phyloP scores from a whole-genome alignment of 1,140 invertebrate genomes.

The Sarcophaga peregrina region DNA sequence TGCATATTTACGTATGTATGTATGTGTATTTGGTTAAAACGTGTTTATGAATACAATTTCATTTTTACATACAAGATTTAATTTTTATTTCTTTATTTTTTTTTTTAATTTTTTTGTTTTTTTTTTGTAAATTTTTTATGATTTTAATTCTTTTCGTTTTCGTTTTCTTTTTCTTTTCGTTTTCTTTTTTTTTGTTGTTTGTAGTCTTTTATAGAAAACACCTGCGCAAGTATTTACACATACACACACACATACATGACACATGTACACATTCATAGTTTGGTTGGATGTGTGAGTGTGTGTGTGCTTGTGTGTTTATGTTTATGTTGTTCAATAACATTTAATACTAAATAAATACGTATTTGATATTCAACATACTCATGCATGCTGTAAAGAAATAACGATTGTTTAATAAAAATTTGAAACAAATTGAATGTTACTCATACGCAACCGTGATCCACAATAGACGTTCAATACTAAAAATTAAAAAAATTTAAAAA shows the following conservation, averaged over 20 bases:
- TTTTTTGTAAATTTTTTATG: not conserved
- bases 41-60: not conserved
- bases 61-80: not conserved
- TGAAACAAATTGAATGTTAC: not conserved
- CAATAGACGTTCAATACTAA: not conserved
- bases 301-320: not conserved
- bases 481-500: too few species aligned
- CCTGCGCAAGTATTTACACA: not conserved
- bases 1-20: not conserved
- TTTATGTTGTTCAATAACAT: not conserved
- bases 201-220: not conserved
- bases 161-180: not conserved
- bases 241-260: not conserved
- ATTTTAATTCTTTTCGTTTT: not conserved
- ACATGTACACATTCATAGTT: too few species aligned
- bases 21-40: not conserved
- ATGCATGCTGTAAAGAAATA: not conserved
- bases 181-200: not conserved
- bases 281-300: not conserved
- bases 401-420: not conserved
- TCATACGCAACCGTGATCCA: not conserved
- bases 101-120: not conserved
- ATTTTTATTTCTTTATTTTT: not conserved
- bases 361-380: not conserved
- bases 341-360: slow-evolving; percentile 34